Base-by-base conservation (phyloP, 64 coral and sea anemone genomes). In the Pocillopora verrucosa region DNA sequence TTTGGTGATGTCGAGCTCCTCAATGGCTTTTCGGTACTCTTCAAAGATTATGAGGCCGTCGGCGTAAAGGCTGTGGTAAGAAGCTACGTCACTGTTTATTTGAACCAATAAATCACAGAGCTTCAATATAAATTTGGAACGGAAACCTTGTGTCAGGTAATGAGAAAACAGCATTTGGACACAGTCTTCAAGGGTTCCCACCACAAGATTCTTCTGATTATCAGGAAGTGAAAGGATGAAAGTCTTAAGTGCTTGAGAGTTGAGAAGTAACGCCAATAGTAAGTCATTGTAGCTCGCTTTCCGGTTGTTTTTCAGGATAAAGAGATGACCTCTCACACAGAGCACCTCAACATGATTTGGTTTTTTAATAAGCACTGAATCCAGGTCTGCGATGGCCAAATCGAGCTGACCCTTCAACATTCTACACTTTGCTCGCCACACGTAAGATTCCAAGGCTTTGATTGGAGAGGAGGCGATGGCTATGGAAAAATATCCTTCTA, bases 31-130 rank as follows among this genome's bases (percentile, higher is more conserved):
- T 60, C 60, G 70, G 82, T 96, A 96, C 61, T 93, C 89, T 74
- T 89, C 90, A 19, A 89, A 83, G 36, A 96, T 83, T 22, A 96
- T 87, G 6, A 88, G 85, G 0, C 84, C 90, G 77, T 96, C 87
- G 10, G 94, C 94, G 60, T 92, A 96, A 79, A 87, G 89, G 59
- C 90, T 89, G 61, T 93, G 94, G 70, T 92, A 89, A 9, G 87
- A 91, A n/a, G 83, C 87, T 16, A 79, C 82, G 15, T 83, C 74
- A 5, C 51, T 26, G 11, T 86, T 80, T 57, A 86, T 74, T 60
- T 89, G 62, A 79, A 96, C 94, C 34, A 96, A 79, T 25, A 96
- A 82, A 10, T 75, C 74, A 58, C 90, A 89, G 25, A 96, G 82
- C 75, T 82, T 89, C 51, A 92, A 22, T 15, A 96, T 89, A 5